Conservation (phyloP, 2,113 vertebrate genomes). For the Odontesthes bonariensis region DNA sequence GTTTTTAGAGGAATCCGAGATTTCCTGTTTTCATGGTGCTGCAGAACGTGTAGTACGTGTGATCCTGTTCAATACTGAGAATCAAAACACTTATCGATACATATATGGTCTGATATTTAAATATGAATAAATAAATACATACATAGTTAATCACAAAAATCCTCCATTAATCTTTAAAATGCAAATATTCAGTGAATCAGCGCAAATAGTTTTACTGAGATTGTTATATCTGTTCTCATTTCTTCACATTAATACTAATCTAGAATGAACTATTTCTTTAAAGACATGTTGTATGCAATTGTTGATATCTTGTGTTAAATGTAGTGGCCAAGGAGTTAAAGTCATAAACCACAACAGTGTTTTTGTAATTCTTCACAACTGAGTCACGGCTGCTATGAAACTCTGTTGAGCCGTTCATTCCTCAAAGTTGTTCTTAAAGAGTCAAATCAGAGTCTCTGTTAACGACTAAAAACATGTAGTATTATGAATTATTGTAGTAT, state of each 20-base stretch:
- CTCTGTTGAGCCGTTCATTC: conserved; percentile 19
- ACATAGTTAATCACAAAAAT: neutral
- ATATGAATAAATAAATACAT: neutral
- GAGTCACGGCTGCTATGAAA: neutral
- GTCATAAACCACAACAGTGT: neutral
- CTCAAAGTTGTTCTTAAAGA: neutral
- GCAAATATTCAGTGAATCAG: too few species aligned
- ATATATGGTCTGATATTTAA: too few species aligned
- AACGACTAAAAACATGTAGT: neutral
- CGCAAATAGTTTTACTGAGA: too few species aligned
- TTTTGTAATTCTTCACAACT: neutral
- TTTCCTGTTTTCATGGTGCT: conserved; percentile 71
- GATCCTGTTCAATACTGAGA: conserved; percentile 17
- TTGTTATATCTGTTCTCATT: too few species aligned
- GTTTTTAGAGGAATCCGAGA: conserved; percentile 29
- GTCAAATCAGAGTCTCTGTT: neutral
- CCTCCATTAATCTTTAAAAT: neutral
- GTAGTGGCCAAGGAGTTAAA: neutral
- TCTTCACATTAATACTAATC: neutral
- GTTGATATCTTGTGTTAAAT: neutral
- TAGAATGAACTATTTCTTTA: too few species aligned
- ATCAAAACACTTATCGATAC: conserved; percentile 3
- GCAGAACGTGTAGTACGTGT: neutral
- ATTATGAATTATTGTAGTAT: too few species aligned
- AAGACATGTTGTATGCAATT: neutral